These are phyloP conservation scores for Sebastes trivittatus DNA, from an alignment of 2,797 vertebrate genomes.

Conservation along the genomic window DNA sequence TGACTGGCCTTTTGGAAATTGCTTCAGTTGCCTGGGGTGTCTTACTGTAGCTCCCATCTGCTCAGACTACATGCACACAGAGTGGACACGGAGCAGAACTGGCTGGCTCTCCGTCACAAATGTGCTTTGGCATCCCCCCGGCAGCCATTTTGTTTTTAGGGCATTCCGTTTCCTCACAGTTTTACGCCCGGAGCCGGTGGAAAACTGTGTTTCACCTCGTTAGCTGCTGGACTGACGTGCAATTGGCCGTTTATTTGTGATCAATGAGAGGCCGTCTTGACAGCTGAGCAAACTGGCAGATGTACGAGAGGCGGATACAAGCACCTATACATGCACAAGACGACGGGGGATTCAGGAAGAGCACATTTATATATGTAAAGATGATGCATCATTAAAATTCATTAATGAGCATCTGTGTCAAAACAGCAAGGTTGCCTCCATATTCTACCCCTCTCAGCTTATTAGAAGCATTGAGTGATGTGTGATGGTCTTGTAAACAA, in stretches of 20 bases:
- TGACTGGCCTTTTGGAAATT: slow-evolving; percentile 73
- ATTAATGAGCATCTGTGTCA: slow-evolving; percentile 21
- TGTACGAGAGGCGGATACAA: not conserved
- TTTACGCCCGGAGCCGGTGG: slow-evolving; percentile 18
- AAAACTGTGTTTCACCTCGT: slow-evolving; percentile 54
- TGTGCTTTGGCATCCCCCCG: slow-evolving; percentile 34
- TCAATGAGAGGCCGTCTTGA: slow-evolving; percentile 28
- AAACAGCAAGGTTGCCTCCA: slow-evolving; percentile 7
- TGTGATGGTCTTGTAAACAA: slow-evolving; percentile 13
- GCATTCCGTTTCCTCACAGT: slow-evolving; percentile 42
- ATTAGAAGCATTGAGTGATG: not conserved
- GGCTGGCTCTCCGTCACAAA: slow-evolving; percentile 51
- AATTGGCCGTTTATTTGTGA: slow-evolving; percentile 49
- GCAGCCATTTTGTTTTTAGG: slow-evolving; percentile 59
- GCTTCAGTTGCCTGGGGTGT: slow-evolving; percentile 67
- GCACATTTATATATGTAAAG: slow-evolving; percentile 21
- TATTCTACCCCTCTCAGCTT: not conserved
- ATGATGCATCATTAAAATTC: slow-evolving; percentile 15
- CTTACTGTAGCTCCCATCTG: slow-evolving; percentile 74
- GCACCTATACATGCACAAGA: not conserved
- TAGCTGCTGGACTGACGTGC: slow-evolving; percentile 44
- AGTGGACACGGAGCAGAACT: slow-evolving; percentile 55
- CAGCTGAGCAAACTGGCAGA: slow-evolving; percentile 32
- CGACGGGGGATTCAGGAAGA: not conserved
- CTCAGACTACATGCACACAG: slow-evolving; percentile 59